A percentile compares a stretch with the other conserved stretches of the same genome.
phyloP scores from a whole-genome alignment of 1,140 invertebrate species.

The Dendrolimus punctatus region DNA sequence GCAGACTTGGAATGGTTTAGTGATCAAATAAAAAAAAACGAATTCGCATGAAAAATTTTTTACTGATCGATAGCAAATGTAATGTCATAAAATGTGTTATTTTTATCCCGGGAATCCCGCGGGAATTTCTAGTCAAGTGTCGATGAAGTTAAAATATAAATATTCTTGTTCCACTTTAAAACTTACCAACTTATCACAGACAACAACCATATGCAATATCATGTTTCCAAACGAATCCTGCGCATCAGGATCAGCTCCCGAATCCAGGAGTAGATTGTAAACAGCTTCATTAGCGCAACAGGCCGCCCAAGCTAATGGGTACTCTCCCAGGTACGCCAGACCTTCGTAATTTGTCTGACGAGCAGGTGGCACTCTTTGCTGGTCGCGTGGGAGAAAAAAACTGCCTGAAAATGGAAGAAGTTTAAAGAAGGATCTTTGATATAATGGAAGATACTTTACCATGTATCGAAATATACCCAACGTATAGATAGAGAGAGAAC shows the following conservation, averaged over 20 bases:
- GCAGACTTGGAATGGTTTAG: too few relatives aligned
- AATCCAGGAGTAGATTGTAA: constrained; percentile 95
- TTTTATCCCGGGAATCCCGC: too few relatives aligned
- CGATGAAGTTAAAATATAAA: too few relatives aligned
- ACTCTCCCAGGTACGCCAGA: constrained; percentile 95
- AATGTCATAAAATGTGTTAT: too few relatives aligned
- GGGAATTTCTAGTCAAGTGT: too few relatives aligned
- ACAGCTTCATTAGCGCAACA: constrained; percentile 97
- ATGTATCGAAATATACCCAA: too few relatives aligned
- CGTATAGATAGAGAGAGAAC: too few relatives aligned
- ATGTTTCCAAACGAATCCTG: constrained; percentile 96
- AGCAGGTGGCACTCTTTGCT: constrained; percentile 82
- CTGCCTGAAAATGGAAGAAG: constrained; percentile 73
- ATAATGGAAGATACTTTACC: too few relatives aligned
- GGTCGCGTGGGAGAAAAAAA: constrained; percentile 93
- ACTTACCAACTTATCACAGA: constrained; percentile 93
- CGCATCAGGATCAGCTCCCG: constrained; percentile 92
- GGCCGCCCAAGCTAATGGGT: constrained; percentile 96
- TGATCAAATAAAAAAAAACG: too few relatives aligned
- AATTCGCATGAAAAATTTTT: too few relatives aligned
- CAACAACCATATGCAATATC: constrained; percentile 98
- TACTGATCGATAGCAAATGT: too few relatives aligned
- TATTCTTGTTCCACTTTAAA: background rate
- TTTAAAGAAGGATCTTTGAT: background rate
- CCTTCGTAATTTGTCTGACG: constrained; percentile 95